phyloP scores from a whole-genome alignment of 2,888 invertebrate genomes.

The Glomeris marginata region DNA sequence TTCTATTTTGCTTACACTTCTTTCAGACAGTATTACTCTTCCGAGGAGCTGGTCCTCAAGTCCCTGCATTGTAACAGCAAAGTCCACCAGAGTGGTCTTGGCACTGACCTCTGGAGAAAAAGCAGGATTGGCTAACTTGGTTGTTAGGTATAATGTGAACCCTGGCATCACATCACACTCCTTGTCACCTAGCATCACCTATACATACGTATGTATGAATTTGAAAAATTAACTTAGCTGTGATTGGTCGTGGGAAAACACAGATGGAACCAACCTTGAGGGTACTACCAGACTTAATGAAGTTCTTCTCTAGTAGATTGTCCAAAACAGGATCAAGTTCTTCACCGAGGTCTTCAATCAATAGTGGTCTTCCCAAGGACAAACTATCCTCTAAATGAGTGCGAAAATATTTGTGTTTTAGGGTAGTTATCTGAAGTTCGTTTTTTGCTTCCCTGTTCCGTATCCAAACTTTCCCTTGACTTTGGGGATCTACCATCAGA shows the following conservation, averaged over 20 bases:
- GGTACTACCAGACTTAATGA: conserved; percentile 91
- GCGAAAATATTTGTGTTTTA: conserved; percentile 93
- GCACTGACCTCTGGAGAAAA: conserved; percentile 95
- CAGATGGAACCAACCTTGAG: conserved; percentile 47
- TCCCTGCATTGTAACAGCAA: conserved; percentile 93
- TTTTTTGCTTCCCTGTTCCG: conserved; percentile 81
- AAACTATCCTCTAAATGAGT: conserved; percentile 77
- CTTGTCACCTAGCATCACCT: conserved; percentile 81
- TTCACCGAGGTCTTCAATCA: conserved; percentile 89
- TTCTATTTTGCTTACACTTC: conserved; percentile 37
- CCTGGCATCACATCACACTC: conserved; percentile 94
- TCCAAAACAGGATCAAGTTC: conserved; percentile 93
- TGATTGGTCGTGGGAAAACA: not conserved
- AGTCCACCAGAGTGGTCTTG: conserved; percentile 91
- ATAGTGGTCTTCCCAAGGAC: conserved; percentile 68
- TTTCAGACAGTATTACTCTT: conserved; percentile 88
- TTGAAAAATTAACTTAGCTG: not conserved
- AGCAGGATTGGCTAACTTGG: conserved; percentile 88
- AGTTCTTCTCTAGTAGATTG: conserved; percentile 92
- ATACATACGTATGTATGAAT: conserved; percentile 9
- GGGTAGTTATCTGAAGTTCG: conserved; percentile 74
- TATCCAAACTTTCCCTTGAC: conserved; percentile 95
- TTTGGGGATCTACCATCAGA: conserved; percentile 85
- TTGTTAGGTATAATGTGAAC: conserved; percentile 89
- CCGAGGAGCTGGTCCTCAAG: conserved; percentile 85